Conservation (phyloP, 2,888 invertebrate species). For the Lasioglossum malachurum region DNA sequence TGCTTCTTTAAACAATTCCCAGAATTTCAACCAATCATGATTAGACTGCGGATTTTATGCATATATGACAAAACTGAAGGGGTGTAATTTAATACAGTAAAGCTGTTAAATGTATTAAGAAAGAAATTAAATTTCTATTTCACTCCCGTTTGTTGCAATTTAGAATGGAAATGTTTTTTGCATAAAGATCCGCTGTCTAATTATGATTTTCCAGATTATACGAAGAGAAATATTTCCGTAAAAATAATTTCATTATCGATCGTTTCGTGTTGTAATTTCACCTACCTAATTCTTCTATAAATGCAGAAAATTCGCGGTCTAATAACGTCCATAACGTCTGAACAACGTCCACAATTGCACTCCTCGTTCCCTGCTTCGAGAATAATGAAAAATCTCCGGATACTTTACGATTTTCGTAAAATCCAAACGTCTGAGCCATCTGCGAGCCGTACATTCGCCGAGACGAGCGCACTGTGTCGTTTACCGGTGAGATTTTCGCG, state of each 20-base stretch:
- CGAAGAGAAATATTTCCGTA: too few relatives aligned
- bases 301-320: not conserved
- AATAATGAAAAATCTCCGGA: not conserved
- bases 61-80: too few relatives aligned
- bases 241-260: not conserved
- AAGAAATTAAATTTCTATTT: too few relatives aligned
- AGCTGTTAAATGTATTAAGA: too few relatives aligned
- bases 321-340: not conserved
- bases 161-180: too few relatives aligned
- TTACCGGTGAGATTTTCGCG: not conserved
- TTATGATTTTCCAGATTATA: not conserved
- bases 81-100: too few relatives aligned
- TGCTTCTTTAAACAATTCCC: not conserved
- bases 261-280: not conserved
- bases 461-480: not conserved
- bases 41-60: too few relatives aligned
- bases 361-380: not conserved
- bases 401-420: not conserved
- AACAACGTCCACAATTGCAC: not conserved
- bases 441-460: constrained; percentile 5
- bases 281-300: not conserved
- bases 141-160: too few relatives aligned
- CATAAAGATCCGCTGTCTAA: too few relatives aligned
- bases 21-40: not conserved
- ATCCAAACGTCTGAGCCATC: not conserved